Evolutionary conservation across 2,113 vertebrate species (phyloP).

Genomic region (Chloropsis cyanopogon): DNA sequence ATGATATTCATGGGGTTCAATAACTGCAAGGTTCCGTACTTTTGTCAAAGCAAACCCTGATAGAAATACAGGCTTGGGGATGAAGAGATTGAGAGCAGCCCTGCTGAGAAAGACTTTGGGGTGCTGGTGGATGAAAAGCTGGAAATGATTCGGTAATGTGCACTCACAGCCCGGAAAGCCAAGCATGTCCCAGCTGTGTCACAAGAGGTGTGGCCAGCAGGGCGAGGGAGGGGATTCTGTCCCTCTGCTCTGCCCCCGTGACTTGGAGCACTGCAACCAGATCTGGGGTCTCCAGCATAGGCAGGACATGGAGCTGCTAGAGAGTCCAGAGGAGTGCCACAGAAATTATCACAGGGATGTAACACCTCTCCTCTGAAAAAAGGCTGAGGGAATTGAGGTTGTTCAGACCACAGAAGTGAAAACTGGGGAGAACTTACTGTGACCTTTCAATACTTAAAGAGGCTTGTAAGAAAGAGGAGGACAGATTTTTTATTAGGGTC

Average conservation of each 20-base stretch:
- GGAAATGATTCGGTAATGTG: accelerated
- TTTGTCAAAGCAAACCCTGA: accelerated
- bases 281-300: not conserved
- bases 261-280: not conserved
- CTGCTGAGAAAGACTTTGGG: not conserved
- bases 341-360: not conserved
- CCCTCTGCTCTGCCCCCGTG: not conserved
- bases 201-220: accelerated
- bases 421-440: accelerated
- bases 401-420: not conserved
- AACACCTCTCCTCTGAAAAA: accelerated
- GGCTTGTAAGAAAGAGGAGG: not conserved
- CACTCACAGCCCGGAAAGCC: not conserved
- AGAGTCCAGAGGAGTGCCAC: not conserved
- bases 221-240: accelerated
- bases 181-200: not conserved
- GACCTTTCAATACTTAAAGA: not conserved
- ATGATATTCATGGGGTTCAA: not conserved
- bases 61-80: not conserved
- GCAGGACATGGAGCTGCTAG: not conserved
- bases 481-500: not conserved
- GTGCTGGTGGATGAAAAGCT: not conserved
- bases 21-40: not conserved
- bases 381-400: not conserved
- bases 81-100: not conserved